These are phyloP conservation scores for Drosophila fungiperda DNA, from an alignment of 2,888 invertebrate genomes.

Conservation along the genomic window DNA sequence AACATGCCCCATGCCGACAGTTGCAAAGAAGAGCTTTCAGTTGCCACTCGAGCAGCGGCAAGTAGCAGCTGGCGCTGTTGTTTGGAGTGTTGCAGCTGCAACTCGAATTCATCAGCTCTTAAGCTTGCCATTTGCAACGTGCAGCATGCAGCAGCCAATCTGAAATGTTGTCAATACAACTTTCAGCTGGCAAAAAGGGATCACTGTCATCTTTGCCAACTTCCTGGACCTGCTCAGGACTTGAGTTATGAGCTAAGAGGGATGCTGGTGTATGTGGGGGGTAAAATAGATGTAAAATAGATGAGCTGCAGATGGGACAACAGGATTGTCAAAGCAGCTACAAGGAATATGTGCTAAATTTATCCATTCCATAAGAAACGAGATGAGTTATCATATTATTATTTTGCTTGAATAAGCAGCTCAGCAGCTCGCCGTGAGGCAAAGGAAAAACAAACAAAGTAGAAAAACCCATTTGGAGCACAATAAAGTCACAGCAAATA, in stretches of 20 bases:
- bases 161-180: constrained; percentile 50
- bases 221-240: constrained; percentile 36
- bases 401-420: constrained; percentile 10
- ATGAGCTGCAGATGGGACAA: constrained; percentile 43
- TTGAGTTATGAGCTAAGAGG: constrained; percentile 45
- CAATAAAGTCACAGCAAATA: not conserved
- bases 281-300: constrained; percentile 20
- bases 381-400: constrained; percentile 32
- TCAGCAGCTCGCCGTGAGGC: not conserved
- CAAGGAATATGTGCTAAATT: constrained; percentile 4
- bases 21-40: constrained; percentile 44
- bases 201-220: constrained; percentile 10
- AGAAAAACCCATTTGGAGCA: not conserved
- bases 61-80: constrained; percentile 21
- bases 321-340: not conserved
- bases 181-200: constrained; percentile 44
- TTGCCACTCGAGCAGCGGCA: constrained; percentile 45
- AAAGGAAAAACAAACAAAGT: constrained; percentile 4
- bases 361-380: not conserved
- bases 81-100: constrained; percentile 34
- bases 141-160: constrained; percentile 42
- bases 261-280: not conserved
- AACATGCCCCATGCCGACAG: constrained; percentile 63
- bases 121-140: constrained; percentile 65
- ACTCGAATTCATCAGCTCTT: constrained; percentile 47